A percentile compares a stretch with the other conserved stretches of the same genome.
phyloP scores from a whole-genome alignment of 2,113 vertebrate species.

The Bothrops jararaca region DNA sequence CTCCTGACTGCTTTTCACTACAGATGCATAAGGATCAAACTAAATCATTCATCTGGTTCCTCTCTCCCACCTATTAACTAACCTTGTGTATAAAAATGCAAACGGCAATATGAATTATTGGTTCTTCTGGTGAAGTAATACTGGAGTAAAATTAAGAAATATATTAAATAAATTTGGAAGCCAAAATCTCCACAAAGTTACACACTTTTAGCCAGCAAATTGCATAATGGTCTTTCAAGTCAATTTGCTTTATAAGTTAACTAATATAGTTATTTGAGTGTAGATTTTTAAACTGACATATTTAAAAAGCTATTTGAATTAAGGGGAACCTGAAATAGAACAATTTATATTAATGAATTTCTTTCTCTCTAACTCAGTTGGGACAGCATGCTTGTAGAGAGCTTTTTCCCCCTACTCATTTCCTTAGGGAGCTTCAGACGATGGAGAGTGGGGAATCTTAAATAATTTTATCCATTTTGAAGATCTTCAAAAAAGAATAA shows the following conservation, averaged over 20 bases:
- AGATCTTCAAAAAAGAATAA: constrained; percentile 36
- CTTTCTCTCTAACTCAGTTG: neutral
- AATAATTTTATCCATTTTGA: constrained; percentile 18
- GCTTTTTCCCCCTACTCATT: constrained; percentile 24
- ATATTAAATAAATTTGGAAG: neutral
- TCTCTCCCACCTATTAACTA: neutral
- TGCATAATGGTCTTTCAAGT: neutral
- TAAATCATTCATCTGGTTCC: neutral
- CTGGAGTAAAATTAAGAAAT: constrained; percentile 7
- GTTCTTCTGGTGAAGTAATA: constrained; percentile 4
- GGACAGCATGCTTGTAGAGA: constrained; percentile 7
- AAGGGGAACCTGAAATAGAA: constrained; percentile 29
- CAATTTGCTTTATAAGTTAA: neutral
- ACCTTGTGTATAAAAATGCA: neutral
- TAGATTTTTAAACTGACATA: constrained; percentile 29
- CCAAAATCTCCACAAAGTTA: constrained; percentile 7
- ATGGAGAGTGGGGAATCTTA: neutral
- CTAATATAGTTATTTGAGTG: constrained; percentile 44
- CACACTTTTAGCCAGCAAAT: constrained; percentile 3
- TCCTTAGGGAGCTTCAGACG: constrained; percentile 3
- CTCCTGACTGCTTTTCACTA: neutral
- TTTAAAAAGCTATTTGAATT: constrained; percentile 35
- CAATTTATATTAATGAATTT: constrained; percentile 40
- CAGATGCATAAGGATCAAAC: neutral
- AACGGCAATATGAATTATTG: neutral